Base-by-base conservation (phyloP, 2,888 invertebrate genomes). In the Callosobruchus maculatus region DNA sequence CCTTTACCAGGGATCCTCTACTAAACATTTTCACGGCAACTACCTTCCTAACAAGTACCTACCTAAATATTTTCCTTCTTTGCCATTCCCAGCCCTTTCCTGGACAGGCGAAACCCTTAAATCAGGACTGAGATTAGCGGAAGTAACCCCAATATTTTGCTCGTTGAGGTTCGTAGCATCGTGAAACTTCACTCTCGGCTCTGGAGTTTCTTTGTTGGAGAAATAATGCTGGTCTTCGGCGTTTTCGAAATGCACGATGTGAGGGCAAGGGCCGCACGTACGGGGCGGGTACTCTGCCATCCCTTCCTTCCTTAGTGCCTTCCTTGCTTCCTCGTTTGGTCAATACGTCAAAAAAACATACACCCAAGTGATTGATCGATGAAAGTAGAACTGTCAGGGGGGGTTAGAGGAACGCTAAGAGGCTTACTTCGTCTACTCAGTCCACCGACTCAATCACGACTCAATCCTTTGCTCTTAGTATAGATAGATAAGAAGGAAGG, bases 211-310 rank as follows among this genome's bases (percentile, higher is more conserved):
- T 18, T 76, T 76, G 20, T 20, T 68, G 20, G 68, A 21, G 9
- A 76, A 49, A 31, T 70, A 74, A 3, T 66, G 22, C 21, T 49
- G 72, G 5, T 70, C 71, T 67, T 74, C 68, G 22, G 70, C 74
- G 70, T 74, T 74, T 68, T 80, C 79, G 75, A 83, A 85, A 22
- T 80, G 80, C 18, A 81, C 84, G 26, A 80, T 49, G 68, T 82
- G 76, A 9, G 83, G 83, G 76, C 86, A 85, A 9, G 81, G 80
- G 1, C 83, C 84, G 72, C 85, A 85, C 7, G 79, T 75, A 71
- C 83, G 75, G 0, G 81, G 72, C 2, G 84, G 84, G 78, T 83
- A 83, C 77, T 86, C 85, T 22, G 85, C 78, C 85, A 86, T 86
- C 70, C 70, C 49, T 31, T 21, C 30, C 30, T 49, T 20, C n/a